Base-by-base conservation (phyloP, 2,888 invertebrate species). In the Xylophagus ater region DNA sequence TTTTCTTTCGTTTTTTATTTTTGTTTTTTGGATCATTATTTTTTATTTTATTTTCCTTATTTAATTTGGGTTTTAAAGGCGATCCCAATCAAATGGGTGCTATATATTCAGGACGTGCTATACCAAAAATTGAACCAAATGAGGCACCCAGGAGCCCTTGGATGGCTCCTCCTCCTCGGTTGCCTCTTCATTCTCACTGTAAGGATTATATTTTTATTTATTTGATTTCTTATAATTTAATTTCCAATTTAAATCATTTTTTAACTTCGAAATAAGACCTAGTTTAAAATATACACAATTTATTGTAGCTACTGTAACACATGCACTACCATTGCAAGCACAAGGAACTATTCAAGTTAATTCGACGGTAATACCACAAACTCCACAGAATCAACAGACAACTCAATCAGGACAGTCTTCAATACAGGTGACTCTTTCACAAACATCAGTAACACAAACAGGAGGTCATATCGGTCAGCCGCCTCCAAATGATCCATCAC, bases 41-140 rank as follows among this genome's bases (percentile, higher is more conserved):
- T 19, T 45, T 42, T 35, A 30, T 40, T 47, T 41, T 28, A 34
- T 43, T 46, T 47, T 43, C 26, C 37, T 44, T 50, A 24, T 40
- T 45, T 43, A 39, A 42, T 49, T 48, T 46, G 25, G 29, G 43
- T 43, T 49, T 51, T 59, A 60, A 62, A 52, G 51, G 56, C 45
- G 64, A 64, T 52, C 53, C 58, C 45, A 62, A 53, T 56, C 60
- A 62, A 49, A 56, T 63, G 55, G 58, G 55, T 56, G 56, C 58
- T 53, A 59, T 63, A 58, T 64, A 60, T 52, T 49, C 53, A 45
- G 62, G 64, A 34, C 62, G 65, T 41, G 53, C 59, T 53, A 60
- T 64, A 59, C 62, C 65, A 59, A 65, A 64, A 63, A 62, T 65
- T 48, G 50, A 49, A 41, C 39, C 48, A 36, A 55, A 57, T 49